phyloP scores from a whole-genome alignment of 2,888 invertebrate genomes.

The Stramonita haemastoma region DNA sequence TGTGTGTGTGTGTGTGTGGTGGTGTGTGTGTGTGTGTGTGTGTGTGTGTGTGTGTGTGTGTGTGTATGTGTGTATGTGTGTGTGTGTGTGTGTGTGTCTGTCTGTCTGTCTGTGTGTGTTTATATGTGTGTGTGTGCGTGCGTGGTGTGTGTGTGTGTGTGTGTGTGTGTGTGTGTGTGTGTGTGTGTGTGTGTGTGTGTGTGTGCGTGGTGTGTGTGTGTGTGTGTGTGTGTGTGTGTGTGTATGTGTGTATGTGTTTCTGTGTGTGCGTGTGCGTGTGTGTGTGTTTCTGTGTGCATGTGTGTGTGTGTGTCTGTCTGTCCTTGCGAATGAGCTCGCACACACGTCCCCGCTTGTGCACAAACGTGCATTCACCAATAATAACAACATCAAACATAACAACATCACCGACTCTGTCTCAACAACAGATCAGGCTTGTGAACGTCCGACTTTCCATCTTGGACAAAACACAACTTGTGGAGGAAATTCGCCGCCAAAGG shows the following conservation, averaged over 20 bases:
- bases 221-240: neutral
- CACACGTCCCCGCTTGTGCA: neutral
- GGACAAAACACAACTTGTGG: neutral
- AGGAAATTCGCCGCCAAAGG: neutral
- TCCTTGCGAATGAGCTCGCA: neutral
- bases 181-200: slow-evolving; percentile 1
- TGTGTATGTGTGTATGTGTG: neutral
- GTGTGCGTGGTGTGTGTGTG: no score
- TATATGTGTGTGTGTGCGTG: no score
- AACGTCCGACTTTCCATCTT: neutral
- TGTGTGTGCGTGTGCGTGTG: neutral
- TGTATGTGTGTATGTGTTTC: neutral
- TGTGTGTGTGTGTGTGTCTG: neutral
- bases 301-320: neutral
- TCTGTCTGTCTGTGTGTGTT: neutral
- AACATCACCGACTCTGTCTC: neutral
- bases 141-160: no score
- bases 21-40: neutral
- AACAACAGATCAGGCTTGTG: neutral
- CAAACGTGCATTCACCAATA: neutral
- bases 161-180: slow-evolving; percentile 1
- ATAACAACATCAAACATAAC: neutral
- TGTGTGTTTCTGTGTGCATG: neutral
- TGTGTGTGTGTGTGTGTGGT: no score
- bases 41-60: neutral